Base-by-base conservation (phyloP, 2,888 invertebrate genomes). In the Phrixothrix hirtus region DNA sequence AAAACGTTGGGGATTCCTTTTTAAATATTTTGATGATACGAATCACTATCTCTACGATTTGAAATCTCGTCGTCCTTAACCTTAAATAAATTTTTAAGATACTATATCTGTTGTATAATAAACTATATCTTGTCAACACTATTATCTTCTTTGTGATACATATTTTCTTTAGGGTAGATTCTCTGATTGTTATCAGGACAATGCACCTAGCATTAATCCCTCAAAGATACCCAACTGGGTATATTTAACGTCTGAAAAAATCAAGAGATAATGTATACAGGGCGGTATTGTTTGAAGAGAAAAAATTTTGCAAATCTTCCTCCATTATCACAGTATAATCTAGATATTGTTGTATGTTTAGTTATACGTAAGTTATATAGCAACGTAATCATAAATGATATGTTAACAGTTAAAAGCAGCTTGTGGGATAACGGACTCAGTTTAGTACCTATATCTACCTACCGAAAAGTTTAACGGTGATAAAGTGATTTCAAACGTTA, bases 11-110 rank as follows among this genome's bases (percentile, higher is more conserved):
- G 60, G 62, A 71, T 69, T 71, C 71, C 70, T 71, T 61, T 62
- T 60, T 70, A 71, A 71, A 71, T 71, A 71, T 71, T 70, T 66
- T 67, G 63, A 63, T 64, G 64, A 68, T 68, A 66, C 45, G 26
- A 25, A 13, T 10, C 37, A 38, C 49, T 55, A 55, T 55, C 55
- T 55, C 36, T 36, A 15, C 60, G 65, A 64, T 67, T 61, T 63
- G 25, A 53, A 51, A 57, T 59, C 58, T 62, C 56, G 41, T 59
- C 63, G 68, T 66, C 72, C 72, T 72, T 69, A 72, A 71, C 71
- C 70, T 70, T 66, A 65, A 27, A 54, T 57, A 67, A 64, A 62
- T 51, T 42, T 55, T 38, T 62, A 60, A 67, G 63, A 68, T 67
- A 60, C 58, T 59, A 59, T 68, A 68, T 68, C 68, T 62, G 46